A percentile compares a stretch with the other conserved stretches of the same genome.
phyloP scores from a whole-genome alignment of 1,140 invertebrate species.

The Heterodera schachtii region DNA sequence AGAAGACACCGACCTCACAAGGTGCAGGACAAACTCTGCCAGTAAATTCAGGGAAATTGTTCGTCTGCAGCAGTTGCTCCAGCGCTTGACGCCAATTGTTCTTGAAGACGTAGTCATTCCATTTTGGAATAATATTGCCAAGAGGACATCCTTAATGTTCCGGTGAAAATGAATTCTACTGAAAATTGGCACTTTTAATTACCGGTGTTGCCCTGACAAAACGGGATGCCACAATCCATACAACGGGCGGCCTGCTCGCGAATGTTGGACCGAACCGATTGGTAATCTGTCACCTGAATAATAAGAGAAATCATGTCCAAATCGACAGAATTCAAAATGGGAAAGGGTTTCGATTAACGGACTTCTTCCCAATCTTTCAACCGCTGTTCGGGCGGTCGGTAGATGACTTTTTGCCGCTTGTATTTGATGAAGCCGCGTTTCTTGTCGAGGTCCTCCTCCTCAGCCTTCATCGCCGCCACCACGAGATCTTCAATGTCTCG shows the following conservation, averaged over 20 bases:
- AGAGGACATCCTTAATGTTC: conserved; percentile 74
- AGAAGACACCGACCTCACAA: conserved; percentile 75
- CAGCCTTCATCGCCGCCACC: conserved; percentile 72
- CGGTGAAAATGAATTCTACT: not conserved
- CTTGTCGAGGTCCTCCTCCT: conserved; percentile 84
- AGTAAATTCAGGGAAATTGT: conserved; percentile 99
- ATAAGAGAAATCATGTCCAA: not conserved
- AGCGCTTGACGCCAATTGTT: conserved; percentile 96
- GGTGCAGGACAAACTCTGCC: conserved; percentile 96
- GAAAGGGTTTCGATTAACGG: not conserved
- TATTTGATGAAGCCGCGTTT: conserved; percentile 94
- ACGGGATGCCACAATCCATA: conserved; percentile 99
- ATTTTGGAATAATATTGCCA: conserved; percentile 97
- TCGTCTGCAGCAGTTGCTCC: conserved; percentile 90
- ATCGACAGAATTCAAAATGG: too few species aligned
- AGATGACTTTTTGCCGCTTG: conserved; percentile 80
- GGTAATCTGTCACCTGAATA: conserved; percentile 73
- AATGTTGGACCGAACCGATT: conserved; percentile 82
- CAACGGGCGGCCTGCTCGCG: conserved; percentile 90
- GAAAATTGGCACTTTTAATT: conserved; percentile 66
- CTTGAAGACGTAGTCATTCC: conserved; percentile 92
- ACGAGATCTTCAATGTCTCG: conserved; percentile 85
- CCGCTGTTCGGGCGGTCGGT: conserved; percentile 80
- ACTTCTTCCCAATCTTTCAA: conserved; percentile 92
- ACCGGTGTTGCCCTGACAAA: conserved; percentile 94